Evolutionary conservation across 2,888 invertebrate species (phyloP).

Genomic region (Caenorhabditis sp.): DNA sequence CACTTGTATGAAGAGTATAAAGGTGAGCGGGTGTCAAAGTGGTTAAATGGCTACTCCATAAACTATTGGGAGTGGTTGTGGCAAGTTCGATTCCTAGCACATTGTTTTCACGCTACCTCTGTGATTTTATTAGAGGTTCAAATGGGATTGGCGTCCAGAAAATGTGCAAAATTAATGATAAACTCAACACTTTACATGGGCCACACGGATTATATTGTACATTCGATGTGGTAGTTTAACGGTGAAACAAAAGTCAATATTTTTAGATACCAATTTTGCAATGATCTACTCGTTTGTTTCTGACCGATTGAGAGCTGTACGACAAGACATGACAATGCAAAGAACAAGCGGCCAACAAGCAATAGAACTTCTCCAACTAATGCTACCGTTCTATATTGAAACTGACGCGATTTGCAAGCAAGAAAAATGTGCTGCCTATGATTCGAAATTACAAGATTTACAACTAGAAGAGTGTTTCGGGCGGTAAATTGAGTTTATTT

Average conservation of each 20-base stretch:
- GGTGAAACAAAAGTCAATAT: slow-evolving; percentile 17
- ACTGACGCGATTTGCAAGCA: slow-evolving; percentile 36
- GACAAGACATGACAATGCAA: slow-evolving; percentile 53
- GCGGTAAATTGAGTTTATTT: slow-evolving; percentile 14
- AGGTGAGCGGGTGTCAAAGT: slow-evolving; percentile 10
- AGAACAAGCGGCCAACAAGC: slow-evolving; percentile 20
- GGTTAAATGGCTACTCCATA: neutral
- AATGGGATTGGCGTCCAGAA: slow-evolving; percentile 30
- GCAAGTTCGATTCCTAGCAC: slow-evolving; percentile 20
- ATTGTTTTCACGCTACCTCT: slow-evolving; percentile 37
- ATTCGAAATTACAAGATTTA: slow-evolving; percentile 47
- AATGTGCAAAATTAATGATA: slow-evolving; percentile 29
- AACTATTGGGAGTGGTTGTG: neutral
- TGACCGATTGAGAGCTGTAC: slow-evolving; percentile 51
- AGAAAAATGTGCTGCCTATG: slow-evolving; percentile 23
- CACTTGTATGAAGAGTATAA: slow-evolving; percentile 17
- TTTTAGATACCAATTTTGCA: slow-evolving; percentile 9
- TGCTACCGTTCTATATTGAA: slow-evolving; percentile 49
- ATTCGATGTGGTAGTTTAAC: slow-evolving; percentile 40
- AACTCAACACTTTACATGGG: slow-evolving; percentile 31
- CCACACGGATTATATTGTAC: slow-evolving; percentile 31
- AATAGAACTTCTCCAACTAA: slow-evolving; percentile 41
- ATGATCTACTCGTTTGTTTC: slow-evolving; percentile 44
- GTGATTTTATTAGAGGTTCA: slow-evolving; percentile 26
- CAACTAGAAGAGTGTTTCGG: slow-evolving; percentile 55